Conservation (phyloP, 2,888 invertebrate species). For the Thelaira solivaga region DNA sequence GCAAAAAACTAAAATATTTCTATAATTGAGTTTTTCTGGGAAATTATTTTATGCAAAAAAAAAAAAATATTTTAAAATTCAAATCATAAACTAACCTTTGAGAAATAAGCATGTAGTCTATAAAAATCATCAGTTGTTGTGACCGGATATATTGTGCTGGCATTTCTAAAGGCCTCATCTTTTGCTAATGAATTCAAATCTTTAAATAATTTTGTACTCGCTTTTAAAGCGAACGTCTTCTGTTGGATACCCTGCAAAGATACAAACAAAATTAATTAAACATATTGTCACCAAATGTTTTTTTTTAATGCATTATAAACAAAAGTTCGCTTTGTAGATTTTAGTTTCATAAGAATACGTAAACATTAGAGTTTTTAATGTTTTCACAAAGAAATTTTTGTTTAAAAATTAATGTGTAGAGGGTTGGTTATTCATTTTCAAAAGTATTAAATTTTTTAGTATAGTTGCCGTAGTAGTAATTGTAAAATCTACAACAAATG, state of each 20-base stretch:
- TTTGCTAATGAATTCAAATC: constrained; percentile 77
- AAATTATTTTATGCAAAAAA: no score
- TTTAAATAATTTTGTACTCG: constrained; percentile 75
- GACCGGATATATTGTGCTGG: constrained; percentile 83
- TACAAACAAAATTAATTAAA: constrained; percentile 21
- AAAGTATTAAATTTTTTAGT: no score
- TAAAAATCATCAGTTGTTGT: constrained; percentile 81
- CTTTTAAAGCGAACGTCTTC: constrained; percentile 70
- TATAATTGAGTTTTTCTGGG: no score
- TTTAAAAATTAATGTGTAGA: no score
- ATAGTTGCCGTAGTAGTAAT: no score
- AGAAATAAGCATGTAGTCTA: constrained; percentile 84
- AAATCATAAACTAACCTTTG: constrained; percentile 79
- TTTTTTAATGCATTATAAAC: neutral
- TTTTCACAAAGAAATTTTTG: constrained; percentile 14
- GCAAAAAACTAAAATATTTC: no score
- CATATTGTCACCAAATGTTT: constrained; percentile 59
- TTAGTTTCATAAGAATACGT: constrained; percentile 1
- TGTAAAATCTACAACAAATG: no score
- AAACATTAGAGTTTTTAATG: neutral
- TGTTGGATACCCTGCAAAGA: constrained; percentile 71
- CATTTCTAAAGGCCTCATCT: constrained; percentile 78
- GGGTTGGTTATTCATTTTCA: no score
- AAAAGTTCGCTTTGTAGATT: neutral
- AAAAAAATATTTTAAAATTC: neutral